Base-by-base conservation (phyloP, 1,140 invertebrate genomes). In the Cydia splendana region DNA sequence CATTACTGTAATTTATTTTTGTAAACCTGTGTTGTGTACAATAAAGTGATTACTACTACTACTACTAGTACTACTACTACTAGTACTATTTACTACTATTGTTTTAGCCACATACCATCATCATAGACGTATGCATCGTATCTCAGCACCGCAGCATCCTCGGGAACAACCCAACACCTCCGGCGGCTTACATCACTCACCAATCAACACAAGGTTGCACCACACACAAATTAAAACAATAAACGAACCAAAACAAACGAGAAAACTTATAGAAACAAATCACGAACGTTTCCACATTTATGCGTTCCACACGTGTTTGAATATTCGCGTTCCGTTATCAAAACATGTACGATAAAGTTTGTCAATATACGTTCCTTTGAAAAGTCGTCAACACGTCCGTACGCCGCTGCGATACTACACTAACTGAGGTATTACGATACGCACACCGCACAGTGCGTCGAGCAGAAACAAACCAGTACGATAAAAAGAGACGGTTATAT, bases 331-430 rank as follows among this genome's bases (percentile, higher is more conserved):
- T 83, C 81, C 84, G 83, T 83, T 85, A 81, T 84, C 78, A 86
- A 90, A 91, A 89, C 87, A 89, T 82, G 85, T 83, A 87, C 84
- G 80, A 82, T 84, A 89, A 92, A 92, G 90, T 92, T 92, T 91
- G 87, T 91, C 91, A 91, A 91, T 91, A 53, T 9, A 91, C 87
- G 88, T 76, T 79, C 10, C 76, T 48, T 76, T 65, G 75, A 38
- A 79, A 79, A 81, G 75, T 67, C 76, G 75, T 45, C 79, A 65
- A 57, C 65, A 78, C 80, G 69, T 79, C 81, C 65, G 74, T 62
- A 65, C 38, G 1, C 1, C 75, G 13, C 75, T 76, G 81, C 80
- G 77, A 78, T 84, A 85, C 87, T 87, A 82, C 87, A 90, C 86
- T 85, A 79, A 88, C 85, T 88, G 81, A 78, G 74, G 73, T 74